Base-by-base conservation (phyloP, 2,797 vertebrate genomes). In the Falco columbarius region DNA sequence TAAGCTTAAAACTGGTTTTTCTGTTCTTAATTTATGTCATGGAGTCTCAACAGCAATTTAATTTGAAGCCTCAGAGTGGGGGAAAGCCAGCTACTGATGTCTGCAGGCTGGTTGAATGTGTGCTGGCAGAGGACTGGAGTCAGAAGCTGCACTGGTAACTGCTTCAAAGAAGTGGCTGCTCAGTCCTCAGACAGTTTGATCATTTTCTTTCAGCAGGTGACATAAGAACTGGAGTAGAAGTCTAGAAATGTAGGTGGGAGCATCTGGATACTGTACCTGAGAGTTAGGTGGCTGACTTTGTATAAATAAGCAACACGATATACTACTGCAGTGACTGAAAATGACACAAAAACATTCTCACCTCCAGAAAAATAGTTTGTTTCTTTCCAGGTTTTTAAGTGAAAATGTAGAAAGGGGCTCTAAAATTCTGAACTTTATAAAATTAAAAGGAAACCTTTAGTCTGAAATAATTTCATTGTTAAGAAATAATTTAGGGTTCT, bases 1-100 rank as follows among this genome's bases (percentile, higher is more conserved):
- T 86, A 95, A 95, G 88, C 96, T 95, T 95, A 92, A 94, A 97
- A 96, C 92, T 92, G 88, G 15, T 81, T 97, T 96, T 97, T 97
- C 96, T 97, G 91, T 95, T 97, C 95, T 96, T 97, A 97, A 97
- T 96, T 97, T 97, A 97, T 97, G 95, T 95, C 93, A 90, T 14
- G 44, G 95, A 91, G 47, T 93, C 96, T 97, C 96, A 79, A 94
- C 88, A 96, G 92, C 94, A 95, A 95, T 95, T 98, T 98, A 96
- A 96, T 77, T 77, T 95, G 94, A 96, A 97, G 95, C 88, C 95
- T 92, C 67, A 30, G 93, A 88, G 74, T 30, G 49, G 76, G 92
- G 80, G 67, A 67, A 97, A 95, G 89, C 95, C 76, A 80, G 97
- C 97, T 97, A 94, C 97, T 86, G 97, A 96, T 95, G 93, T 95